Evolutionary conservation across 2,888 invertebrate species (phyloP), one percentile per base, ranked within the genome.

Genomic region (Leuctra nigra): DNA sequence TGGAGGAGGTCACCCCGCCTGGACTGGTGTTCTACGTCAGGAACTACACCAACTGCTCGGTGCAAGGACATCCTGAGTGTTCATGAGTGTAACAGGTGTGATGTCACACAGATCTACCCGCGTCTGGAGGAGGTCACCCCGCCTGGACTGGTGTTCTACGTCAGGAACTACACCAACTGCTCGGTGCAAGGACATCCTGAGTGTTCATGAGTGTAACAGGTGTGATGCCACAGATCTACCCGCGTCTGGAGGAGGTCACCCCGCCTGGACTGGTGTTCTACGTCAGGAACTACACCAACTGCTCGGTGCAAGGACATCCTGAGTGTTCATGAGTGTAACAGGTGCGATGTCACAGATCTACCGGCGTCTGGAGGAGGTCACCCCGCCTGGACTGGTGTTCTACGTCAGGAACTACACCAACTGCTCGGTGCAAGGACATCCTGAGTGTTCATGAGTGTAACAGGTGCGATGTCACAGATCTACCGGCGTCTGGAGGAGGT

Each of bases 351-450:
- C n/a, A n/a, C n/a, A n/a, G n/a, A n/a, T n/a, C n/a, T n/a, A n/a
- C n/a, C n/a, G n/a, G n/a, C n/a, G n/a, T 4, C 55, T 89, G 50
- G 83, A 84, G 64, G 89, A 90, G 72, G 78, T 90, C 54, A 84
- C 87, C 0, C 89, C 90, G 0, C 76, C 83, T 0, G 79, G 81
- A n/a, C 74, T 90, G 60, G 87, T 87, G 54, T 82, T 86, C 55
- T 90, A 87, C 68, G 87, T 90, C 41, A 80, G 81, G 56, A 83
- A 85, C 66, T 90, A 84, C 69, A 90, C 89, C 64, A 81, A 87
- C 64, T 87, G 87, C n/a, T n/a, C n/a, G n/a, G n/a, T n/a, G n/a
- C n/a, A n/a, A n/a, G n/a, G n/a, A n/a, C n/a, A n/a, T n/a, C n/a
- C n/a, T n/a, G n/a, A n/a, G n/a, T n/a, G n/a, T n/a, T n/a, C n/a